Percentiles rank a stretch among this genome's conserved stretches.
phyloP scores from a whole-genome alignment of 64 coral and sea anemone genomes.

The Cladopsammia gracilis region DNA sequence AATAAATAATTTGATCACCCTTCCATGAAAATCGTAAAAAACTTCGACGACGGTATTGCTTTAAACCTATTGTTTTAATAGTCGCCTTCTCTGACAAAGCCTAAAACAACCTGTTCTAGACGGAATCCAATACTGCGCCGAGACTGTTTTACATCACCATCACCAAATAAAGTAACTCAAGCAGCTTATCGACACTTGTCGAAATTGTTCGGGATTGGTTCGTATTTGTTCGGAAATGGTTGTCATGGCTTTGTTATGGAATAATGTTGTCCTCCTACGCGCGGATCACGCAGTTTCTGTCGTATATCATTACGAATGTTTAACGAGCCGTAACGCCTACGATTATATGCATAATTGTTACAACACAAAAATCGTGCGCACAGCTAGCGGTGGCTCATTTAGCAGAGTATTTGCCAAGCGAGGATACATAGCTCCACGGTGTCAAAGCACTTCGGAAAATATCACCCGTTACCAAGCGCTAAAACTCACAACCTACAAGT shows the following conservation, averaged over 20 bases:
- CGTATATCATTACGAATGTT: conserved; percentile 53
- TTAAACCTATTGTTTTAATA: not conserved
- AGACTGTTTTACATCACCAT: conserved; percentile 30
- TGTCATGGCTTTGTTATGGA: conserved; percentile 46
- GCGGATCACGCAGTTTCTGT: conserved; percentile 23
- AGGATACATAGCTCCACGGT: conserved; percentile 31
- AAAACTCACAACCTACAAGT: not conserved
- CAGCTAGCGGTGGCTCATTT: conserved; percentile 32
- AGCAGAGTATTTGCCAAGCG: conserved; percentile 19
- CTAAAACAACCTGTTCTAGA: conserved; percentile 29
- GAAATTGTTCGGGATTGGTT: conserved; percentile 55
- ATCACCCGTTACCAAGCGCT: conserved; percentile 4
- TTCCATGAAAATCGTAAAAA: conserved; percentile 7
- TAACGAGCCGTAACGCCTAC: conserved; percentile 56
- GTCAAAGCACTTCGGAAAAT: not conserved
- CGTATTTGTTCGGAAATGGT: conserved; percentile 64
- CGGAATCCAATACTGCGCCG: conserved; percentile 37
- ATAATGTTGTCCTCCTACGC: conserved; percentile 30
- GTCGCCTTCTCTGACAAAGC: not conserved
- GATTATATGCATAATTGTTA: conserved; percentile 73
- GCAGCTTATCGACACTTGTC: conserved; percentile 38
- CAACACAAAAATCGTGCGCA: conserved; percentile 22
- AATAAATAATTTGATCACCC: not conserved
- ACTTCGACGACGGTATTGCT: not conserved
- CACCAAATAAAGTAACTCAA: conserved; percentile 30